Evolutionary conservation across 2,797 vertebrate genomes (phyloP), one percentile per base, ranked within the genome.

Genomic region (Menidia menidia): DNA sequence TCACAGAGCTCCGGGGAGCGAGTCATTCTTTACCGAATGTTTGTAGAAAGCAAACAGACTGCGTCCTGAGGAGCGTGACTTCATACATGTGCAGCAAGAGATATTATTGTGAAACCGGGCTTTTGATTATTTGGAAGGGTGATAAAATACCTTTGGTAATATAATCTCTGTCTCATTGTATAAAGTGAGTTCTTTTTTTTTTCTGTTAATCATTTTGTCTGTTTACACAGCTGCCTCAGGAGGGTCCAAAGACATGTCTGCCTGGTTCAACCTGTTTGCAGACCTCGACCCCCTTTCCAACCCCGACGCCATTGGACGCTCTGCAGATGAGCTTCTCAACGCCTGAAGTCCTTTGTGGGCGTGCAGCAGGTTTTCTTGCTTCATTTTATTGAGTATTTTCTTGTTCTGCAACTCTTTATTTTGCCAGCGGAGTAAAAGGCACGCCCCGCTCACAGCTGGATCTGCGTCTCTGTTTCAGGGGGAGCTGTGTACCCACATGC

Each of bases 251-350:
- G 94, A 94, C 88, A 93, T 95, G 94, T 94, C 95, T 11, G 92
- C 92, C 31, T 89, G 92, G 95, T 95, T 97, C 86, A 94, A 82
- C 81, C 92, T 95, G 58, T 96, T 94, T 57, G 94, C 94, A 58
- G 95, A 96, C 87, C 87, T 95, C 66, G 92, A 96, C 87, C 94
- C 95, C 0, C 94, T 96, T 54, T 95, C 90, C 60, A 96, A 96
- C 80, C 93, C 94, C 13, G 94, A 95, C 48, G 91, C 93, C 75
- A 94, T 93, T 1, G 94, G 94, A 76, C 94, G 94, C 56, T 94
- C 92, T 0, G 94, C 91, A 12, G 93, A 95, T 5, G 92, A 96
- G 80, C 88, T 95, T 53, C 92, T 95, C 41, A 92, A 94, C 41
- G 93, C 94, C 72, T 96, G 87, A 96, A 4, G 3, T 1, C 19